These are phyloP conservation scores for Pseudomugil tenellus DNA, from an alignment of 2,797 vertebrate species.

Conservation along the genomic window DNA sequence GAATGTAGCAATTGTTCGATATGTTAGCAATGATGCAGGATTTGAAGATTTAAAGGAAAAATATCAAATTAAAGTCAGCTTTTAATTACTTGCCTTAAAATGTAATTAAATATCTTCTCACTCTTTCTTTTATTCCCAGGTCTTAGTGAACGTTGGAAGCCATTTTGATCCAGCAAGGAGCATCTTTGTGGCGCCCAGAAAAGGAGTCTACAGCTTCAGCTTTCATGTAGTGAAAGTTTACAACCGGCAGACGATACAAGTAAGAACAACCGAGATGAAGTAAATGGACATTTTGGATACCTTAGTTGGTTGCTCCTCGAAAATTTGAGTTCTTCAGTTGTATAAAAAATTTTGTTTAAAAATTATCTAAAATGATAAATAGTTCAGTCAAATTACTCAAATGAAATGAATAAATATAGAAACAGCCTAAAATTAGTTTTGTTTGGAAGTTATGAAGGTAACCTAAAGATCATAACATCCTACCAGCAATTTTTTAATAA, in stretches of 20 bases:
- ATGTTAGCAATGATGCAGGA: too few species aligned
- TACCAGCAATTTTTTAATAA: not conserved
- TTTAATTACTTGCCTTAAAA: not conserved
- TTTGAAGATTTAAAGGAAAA: too few species aligned
- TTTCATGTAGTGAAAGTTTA: conserved; percentile 87
- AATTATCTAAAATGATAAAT: not conserved
- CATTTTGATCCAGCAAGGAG: conserved; percentile 84
- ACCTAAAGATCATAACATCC: not conserved
- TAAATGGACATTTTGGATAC: fast-evolving
- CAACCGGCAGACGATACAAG: conserved; percentile 85
- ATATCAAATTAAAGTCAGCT: too few species aligned
- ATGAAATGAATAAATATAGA: not conserved
- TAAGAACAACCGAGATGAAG: conserved; percentile 20
- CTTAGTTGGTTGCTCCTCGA: not conserved
- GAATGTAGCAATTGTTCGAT: too few species aligned
- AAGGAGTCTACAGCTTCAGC: conserved; percentile 86
- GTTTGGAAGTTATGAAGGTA: not conserved
- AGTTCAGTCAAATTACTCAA: too few species aligned
- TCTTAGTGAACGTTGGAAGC: conserved; percentile 83
- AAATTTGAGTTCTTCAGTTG: not conserved
- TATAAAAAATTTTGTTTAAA: not conserved
- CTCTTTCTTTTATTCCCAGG: conserved; percentile 53
- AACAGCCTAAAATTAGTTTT: not conserved
- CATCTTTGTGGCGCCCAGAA: conserved; percentile 82
- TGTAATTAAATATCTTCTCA: conserved; percentile 1